Percentiles rank a stretch among this genome's conserved stretches.
phyloP scores from a whole-genome alignment of 2,113 vertebrate species.

The Aptenodytes patagonicus region DNA sequence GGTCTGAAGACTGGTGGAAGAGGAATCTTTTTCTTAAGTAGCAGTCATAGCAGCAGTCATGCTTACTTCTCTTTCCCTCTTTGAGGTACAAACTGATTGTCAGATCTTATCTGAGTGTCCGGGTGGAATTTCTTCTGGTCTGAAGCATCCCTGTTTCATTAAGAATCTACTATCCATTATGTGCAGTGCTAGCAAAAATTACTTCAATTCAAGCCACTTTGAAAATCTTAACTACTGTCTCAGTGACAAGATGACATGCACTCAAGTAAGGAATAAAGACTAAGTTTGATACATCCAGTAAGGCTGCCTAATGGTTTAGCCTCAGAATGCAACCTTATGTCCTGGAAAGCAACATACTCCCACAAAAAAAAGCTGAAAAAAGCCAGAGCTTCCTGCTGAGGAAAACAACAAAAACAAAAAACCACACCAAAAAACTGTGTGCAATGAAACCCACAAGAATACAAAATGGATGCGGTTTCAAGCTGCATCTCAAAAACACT shows the following conservation, averaged over 20 bases:
- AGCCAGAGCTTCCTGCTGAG: neutral
- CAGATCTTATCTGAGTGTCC: neutral
- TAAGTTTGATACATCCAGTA: slow-evolving; percentile 15
- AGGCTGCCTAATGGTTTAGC: neutral
- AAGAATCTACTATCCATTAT: slow-evolving; percentile 57
- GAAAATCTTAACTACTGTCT: slow-evolving; percentile 25
- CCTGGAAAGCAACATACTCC: neutral
- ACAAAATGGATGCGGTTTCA: neutral
- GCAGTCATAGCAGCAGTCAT: neutral
- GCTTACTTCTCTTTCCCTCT: neutral
- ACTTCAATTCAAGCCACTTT: slow-evolving; percentile 38
- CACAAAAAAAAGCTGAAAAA: neutral
- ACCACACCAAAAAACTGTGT: neutral
- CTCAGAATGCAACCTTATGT: neutral
- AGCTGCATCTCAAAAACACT: neutral
- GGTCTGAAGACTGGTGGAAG: neutral
- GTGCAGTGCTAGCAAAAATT: slow-evolving; percentile 31
- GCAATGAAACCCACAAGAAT: neutral
- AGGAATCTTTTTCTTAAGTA: neutral
- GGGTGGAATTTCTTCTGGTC: slow-evolving; percentile 10
- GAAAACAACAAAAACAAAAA: neutral
- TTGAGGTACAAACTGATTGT: slow-evolving; percentile 13
- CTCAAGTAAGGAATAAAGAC: slow-evolving; percentile 12
- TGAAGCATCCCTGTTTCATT: slow-evolving; percentile 45
- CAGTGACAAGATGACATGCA: slow-evolving; percentile 36